These are phyloP conservation scores for Columba livia DNA, from an alignment of 2,113 vertebrate species.

Conservation along the genomic window DNA sequence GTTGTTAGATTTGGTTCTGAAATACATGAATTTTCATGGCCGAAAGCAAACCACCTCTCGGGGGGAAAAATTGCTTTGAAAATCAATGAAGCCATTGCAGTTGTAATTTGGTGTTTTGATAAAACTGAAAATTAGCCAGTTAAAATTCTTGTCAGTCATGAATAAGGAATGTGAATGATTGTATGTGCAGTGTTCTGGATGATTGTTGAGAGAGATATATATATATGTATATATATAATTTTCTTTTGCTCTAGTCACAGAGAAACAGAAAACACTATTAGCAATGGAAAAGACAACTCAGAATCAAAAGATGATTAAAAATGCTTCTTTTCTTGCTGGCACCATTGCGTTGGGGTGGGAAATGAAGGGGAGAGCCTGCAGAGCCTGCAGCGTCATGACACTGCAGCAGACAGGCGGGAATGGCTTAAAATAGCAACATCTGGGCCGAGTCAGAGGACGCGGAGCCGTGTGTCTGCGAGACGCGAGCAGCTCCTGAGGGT, in stretches of 20 bases:
- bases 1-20: neutral
- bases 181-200: neutral
- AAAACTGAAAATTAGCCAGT: slow-evolving; percentile 13
- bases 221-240: neutral
- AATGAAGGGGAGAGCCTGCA: neutral
- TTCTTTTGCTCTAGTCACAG: neutral
- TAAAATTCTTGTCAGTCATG: slow-evolving; percentile 27
- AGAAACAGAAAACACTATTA: neutral
- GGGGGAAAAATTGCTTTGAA: neutral
- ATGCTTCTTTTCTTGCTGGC: neutral
- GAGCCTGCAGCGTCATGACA: neutral
- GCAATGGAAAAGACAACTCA: neutral
- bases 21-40: neutral
- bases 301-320: neutral
- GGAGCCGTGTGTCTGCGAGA: neutral
- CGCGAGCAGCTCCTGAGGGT: neutral
- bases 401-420: neutral
- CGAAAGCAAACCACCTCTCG: neutral
- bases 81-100: slow-evolving; percentile 30
- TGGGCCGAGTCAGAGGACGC: neutral
- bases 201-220: neutral
- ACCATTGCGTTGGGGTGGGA: neutral
- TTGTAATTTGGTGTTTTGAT: slow-evolving; percentile 28
- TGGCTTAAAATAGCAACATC: neutral
- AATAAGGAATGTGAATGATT: neutral